Evolutionary conservation across 2,888 invertebrate species (phyloP).

Genomic region (Callinectes sapidus): DNA sequence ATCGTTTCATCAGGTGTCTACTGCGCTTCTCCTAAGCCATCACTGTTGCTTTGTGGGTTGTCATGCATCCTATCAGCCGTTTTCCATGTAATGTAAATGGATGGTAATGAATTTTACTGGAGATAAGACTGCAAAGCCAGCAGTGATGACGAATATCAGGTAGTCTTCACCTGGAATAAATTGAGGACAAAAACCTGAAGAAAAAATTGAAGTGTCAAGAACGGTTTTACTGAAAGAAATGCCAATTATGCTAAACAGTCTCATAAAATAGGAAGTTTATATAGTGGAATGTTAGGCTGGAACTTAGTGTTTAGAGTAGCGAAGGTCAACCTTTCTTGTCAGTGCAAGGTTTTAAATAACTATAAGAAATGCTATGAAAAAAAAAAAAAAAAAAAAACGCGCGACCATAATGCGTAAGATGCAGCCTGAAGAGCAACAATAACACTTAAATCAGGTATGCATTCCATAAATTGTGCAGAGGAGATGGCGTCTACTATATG

Average conservation of each 20-base stretch:
- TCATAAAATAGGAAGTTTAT: not conserved
- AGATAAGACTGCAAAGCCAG: not conserved
- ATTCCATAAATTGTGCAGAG: not conserved
- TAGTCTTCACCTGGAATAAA: not conserved
- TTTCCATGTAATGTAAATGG: not conserved
- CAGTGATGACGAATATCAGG: not conserved
- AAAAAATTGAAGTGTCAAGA: not conserved
- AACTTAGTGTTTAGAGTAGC: not conserved
- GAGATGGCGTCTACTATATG: no score
- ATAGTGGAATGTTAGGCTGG: not conserved
- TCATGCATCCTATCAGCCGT: not conserved
- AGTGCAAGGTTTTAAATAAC: not conserved
- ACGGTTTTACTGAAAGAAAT: not conserved
- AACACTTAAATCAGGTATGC: not conserved
- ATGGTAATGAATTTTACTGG: not conserved
- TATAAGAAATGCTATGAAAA: not conserved
- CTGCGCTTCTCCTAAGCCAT: no score
- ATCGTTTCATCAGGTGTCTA: no score
- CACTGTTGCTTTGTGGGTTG: not conserved
- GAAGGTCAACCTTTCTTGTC: not conserved
- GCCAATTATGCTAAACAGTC: not conserved
- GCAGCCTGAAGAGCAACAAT: not conserved
- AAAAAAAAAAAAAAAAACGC: not conserved
- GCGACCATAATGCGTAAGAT: not conserved
- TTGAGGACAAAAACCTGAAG: not conserved